Percentiles rank a stretch among this genome's conserved stretches.
These are phyloP conservation scores for Channa striata DNA, from an alignment of 2,797 vertebrate genomes.

Conservation along the genomic window DNA sequence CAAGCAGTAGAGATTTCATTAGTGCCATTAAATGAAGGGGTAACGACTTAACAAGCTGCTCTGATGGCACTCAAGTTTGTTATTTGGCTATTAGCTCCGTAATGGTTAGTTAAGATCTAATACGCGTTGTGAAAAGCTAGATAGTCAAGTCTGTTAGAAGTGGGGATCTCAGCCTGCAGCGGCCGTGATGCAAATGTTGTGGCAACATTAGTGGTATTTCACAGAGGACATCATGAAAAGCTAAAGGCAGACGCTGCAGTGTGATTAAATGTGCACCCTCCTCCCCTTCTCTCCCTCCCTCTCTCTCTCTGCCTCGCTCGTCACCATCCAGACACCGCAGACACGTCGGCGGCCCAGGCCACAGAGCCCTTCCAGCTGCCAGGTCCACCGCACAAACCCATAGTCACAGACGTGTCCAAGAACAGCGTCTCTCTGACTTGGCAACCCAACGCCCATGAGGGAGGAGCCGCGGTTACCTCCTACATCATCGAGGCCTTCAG, in stretches of 20 bases:
- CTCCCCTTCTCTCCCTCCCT: background rate
- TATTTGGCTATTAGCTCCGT: slow-evolving; percentile 35
- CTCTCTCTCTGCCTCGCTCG: background rate
- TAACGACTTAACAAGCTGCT: slow-evolving; percentile 52
- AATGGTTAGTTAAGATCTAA: slow-evolving; percentile 33
- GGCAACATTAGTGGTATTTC: slow-evolving; percentile 29
- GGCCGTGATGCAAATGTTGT: slow-evolving; percentile 39
- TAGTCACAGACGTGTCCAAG: slow-evolving; percentile 90
- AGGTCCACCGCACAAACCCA: slow-evolving; percentile 91
- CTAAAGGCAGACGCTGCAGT: slow-evolving; percentile 9
- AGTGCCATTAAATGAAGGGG: slow-evolving; percentile 36
- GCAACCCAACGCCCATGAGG: slow-evolving; percentile 88
- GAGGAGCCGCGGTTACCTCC: slow-evolving; percentile 85
- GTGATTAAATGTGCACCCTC: slow-evolving; percentile 16
- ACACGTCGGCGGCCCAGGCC: slow-evolving; percentile 52
- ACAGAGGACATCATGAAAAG: slow-evolving; percentile 27
- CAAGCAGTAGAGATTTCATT: slow-evolving; percentile 48
- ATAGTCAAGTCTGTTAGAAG: slow-evolving; percentile 30
- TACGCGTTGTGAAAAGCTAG: background rate
- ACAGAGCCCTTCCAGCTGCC: slow-evolving; percentile 85
- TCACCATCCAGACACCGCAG: slow-evolving; percentile 65
- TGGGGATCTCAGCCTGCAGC: slow-evolving; percentile 31
- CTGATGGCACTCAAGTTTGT: slow-evolving; percentile 37
- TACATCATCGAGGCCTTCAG: slow-evolving; percentile 99
- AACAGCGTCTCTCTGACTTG: slow-evolving; percentile 94